Evolutionary conservation across 2,113 vertebrate species (phyloP).

Genomic region (Alouatta palliata): DNA sequence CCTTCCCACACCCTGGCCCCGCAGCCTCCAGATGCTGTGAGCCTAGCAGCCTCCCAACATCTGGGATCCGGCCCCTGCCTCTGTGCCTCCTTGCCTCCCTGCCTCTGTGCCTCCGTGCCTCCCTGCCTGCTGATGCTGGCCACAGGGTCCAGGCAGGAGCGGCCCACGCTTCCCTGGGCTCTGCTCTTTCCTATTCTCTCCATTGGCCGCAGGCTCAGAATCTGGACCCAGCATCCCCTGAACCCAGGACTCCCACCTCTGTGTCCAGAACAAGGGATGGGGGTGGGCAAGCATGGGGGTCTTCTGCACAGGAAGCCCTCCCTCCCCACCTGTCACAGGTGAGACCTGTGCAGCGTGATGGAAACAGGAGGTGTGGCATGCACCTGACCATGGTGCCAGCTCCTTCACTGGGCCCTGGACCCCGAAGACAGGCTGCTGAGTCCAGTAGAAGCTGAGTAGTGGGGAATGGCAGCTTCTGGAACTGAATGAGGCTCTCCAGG

Average conservation of each 20-base stretch:
- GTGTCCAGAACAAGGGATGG: fast-evolving
- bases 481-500: background rate
- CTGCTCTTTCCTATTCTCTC: background rate
- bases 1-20: background rate
- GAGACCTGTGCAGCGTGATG: too few relatives aligned
- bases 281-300: fast-evolving
- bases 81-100: background rate
- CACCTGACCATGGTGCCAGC: background rate
- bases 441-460: background rate
- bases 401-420: background rate
- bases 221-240: background rate
- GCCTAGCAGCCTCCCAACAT: background rate
- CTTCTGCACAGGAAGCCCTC: background rate
- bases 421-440: background rate
- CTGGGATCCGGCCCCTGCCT: fast-evolving
- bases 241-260: background rate
- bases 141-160: background rate
- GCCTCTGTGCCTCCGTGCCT: fast-evolving
- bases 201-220: background rate
- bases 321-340: background rate
- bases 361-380: background rate
- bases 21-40: background rate
- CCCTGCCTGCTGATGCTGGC: background rate
- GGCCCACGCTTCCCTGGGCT: background rate
- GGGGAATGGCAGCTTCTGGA: background rate